Percentiles rank a stretch among this genome's conserved stretches.
phyloP scores from a whole-genome alignment of 2,113 vertebrate species.

The Epinephelus cyanopodus region DNA sequence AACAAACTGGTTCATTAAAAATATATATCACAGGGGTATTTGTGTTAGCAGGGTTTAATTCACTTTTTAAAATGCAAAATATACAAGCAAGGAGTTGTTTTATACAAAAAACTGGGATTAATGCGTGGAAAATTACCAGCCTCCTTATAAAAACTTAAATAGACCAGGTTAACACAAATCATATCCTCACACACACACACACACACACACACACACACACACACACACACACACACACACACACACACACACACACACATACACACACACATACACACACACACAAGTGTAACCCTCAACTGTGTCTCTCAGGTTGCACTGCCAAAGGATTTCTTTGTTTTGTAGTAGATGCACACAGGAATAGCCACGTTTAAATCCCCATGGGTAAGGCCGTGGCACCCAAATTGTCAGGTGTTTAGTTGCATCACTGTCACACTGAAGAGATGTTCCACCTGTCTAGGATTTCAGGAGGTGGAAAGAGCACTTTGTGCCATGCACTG shows the following conservation, averaged over 20 bases:
- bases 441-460: constrained; percentile 60
- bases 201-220: background rate
- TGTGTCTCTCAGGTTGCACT: constrained; percentile 11
- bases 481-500: constrained; percentile 40
- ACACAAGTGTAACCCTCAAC: background rate
- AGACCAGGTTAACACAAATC: background rate
- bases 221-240: background rate
- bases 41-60: background rate
- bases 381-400: constrained; percentile 24
- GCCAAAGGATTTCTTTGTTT: constrained; percentile 55
- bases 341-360: constrained; percentile 59
- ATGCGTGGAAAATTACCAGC: background rate
- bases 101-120: background rate
- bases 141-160: background rate
- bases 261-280: background rate
- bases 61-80: background rate
- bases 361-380: constrained; percentile 61
- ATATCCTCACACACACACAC: background rate
- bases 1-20: background rate
- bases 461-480: constrained; percentile 60
- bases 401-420: constrained; percentile 60
- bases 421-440: constrained; percentile 55
- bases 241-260: background rate
- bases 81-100: background rate
- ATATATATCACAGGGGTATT: no score